A percentile compares a stretch with the other conserved stretches of the same genome.
Evolutionary conservation across 2,888 invertebrate species (phyloP).

Genomic region (Philopedon plagiatum): DNA sequence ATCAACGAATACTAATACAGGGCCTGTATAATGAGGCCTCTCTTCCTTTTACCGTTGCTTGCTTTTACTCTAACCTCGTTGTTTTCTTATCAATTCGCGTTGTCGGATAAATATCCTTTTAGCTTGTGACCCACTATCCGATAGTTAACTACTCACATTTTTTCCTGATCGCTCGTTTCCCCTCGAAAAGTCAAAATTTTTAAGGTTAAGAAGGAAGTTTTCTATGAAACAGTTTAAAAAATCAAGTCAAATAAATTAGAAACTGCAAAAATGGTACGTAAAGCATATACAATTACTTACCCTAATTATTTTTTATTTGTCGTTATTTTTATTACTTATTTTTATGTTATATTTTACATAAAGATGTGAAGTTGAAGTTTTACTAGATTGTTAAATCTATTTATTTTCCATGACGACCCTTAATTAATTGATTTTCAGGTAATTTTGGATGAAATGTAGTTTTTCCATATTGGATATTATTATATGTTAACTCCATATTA

Average conservation of each 20-base stretch:
- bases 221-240: background rate
- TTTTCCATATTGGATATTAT: background rate
- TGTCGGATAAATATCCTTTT: too few relatives aligned
- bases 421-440: conserved; percentile 14
- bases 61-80: too few relatives aligned
- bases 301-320: conserved; percentile 9
- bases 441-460: background rate
- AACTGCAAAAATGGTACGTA: conserved; percentile 39
- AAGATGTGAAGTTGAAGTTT: conserved; percentile 9
- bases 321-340: background rate
- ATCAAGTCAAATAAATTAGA: background rate
- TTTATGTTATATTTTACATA: conserved; percentile 1
- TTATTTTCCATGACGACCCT: conserved; percentile 61
- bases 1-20: too few relatives aligned
- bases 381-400: conserved; percentile 7
- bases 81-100: too few relatives aligned
- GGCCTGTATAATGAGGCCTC: too few relatives aligned
- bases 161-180: too few relatives aligned
- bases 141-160: too few relatives aligned
- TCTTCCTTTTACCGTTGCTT: too few relatives aligned
- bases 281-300: conserved; percentile 11
- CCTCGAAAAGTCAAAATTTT: too few relatives aligned
- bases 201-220: background rate
- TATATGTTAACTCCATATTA: too few relatives aligned
- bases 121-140: too few relatives aligned